A percentile compares a stretch with the other conserved stretches of the same genome.
Conservation (phyloP, 2,797 vertebrate genomes). For the Nyctalus aviator region DNA sequence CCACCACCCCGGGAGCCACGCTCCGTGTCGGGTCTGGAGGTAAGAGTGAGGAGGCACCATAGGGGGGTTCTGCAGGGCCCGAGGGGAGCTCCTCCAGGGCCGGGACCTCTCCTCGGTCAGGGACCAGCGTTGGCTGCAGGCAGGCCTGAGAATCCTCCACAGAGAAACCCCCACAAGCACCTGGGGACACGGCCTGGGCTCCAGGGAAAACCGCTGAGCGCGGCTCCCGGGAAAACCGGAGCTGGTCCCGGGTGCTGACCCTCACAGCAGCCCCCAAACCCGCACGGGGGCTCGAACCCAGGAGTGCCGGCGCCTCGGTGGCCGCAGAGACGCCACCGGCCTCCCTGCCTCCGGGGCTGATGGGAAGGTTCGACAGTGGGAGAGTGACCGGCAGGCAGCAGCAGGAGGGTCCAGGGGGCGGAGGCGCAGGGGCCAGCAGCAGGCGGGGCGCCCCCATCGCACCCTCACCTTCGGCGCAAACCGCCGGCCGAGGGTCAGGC, state of each 20-base stretch:
- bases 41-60: background rate
- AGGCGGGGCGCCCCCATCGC: background rate
- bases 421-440: too few species aligned
- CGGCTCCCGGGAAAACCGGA: background rate
- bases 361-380: background rate
- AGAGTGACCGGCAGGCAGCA: background rate
- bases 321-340: fast-evolving
- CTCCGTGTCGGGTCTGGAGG: fast-evolving
- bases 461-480: background rate
- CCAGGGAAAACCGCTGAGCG: too few species aligned
- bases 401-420: too few species aligned
- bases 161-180: background rate
- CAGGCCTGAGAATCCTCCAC: background rate
- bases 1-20: background rate
- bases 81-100: fast-evolving
- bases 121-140: background rate
- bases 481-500: background rate
- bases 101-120: too few species aligned
- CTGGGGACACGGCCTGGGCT: background rate
- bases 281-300: background rate
- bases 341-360: background rate
- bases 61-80: fast-evolving
- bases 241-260: background rate
- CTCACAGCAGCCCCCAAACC: background rate
- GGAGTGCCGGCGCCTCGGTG: background rate